Base-by-base conservation (phyloP, 2,888 invertebrate genomes). In the Chirona hameri region DNA sequence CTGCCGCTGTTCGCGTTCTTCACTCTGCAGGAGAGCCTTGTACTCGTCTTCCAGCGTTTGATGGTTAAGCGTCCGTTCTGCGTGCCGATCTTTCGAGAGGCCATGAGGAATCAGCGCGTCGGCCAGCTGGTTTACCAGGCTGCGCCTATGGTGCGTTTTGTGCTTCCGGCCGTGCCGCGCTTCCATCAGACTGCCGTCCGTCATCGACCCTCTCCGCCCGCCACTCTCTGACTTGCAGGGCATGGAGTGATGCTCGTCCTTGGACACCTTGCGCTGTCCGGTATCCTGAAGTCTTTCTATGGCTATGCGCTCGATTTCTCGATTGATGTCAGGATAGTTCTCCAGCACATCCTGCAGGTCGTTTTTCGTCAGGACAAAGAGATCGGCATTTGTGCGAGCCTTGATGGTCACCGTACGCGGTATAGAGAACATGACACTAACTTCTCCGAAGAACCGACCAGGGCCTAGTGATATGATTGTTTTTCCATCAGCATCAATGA, bases 361-460 rank as follows among this genome's bases (percentile, higher is more conserved):
- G 24, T 24, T 76, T 12, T 27, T 76, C 4, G 76, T 76, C 39
- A 76, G 76, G 14, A 76, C 46, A 12, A 76, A 76, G 10, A 76
- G 76, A 46, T 76, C 76, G 18, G 76, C 46, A 21, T 76, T 76
- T 0, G 76, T 76, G 7, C 21, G 76, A 7, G 76, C 76, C 31
- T 21, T 39, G 14, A 76, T 46, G 0, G 76, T 46, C 24, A 46
- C 76, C 2, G 76, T 76, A 24, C 76, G 76, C 9, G 76, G 76
- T 12, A 76, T 76, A 9, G 76, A 39, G 18, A 46, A 76, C 76
- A 76, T 76, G 24, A 76, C 76, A 24, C 76, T 76, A 10, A 46
- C 76, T 21, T 76, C 76, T 15, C 76, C 76, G n/a, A 76, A 76
- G 46, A 76, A 76, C 21, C 76, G 76, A 5, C 76, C 76, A 15